These are phyloP conservation scores for Cisticola juncidis DNA, from an alignment of 2,113 vertebrate species.

Conservation along the genomic window DNA sequence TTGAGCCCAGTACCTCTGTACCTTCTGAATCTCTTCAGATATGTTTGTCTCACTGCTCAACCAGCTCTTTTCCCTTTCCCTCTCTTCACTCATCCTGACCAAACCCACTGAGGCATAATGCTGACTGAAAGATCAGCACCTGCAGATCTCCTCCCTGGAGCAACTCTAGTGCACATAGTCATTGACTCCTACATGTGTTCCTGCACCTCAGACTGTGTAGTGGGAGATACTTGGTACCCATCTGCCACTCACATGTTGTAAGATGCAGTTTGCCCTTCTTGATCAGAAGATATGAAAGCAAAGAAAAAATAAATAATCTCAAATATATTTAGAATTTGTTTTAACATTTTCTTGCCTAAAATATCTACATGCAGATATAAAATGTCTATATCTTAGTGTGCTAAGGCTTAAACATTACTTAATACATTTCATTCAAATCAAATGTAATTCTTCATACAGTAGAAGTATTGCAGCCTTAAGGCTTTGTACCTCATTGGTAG, in stretches of 20 bases:
- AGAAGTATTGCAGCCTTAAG: not conserved
- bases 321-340: not conserved
- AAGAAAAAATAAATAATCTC: not conserved
- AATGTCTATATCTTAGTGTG: not conserved
- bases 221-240: not conserved
- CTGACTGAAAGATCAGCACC: not conserved
- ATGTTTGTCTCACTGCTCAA: not conserved
- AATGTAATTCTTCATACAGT: not conserved
- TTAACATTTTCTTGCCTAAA: not conserved
- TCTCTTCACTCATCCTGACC: not conserved
- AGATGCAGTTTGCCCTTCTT: not conserved
- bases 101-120: not conserved
- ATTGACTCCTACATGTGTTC: not conserved
- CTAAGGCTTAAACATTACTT: not conserved
- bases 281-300: not conserved
- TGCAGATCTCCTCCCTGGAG: not conserved
- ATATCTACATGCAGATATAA: not conserved
- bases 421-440: not conserved
- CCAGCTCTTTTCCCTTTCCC: not conserved
- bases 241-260: not conserved
- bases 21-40: not conserved
- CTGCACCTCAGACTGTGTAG: not conserved
- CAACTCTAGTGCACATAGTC: not conserved
- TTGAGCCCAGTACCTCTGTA: not conserved
- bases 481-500: not conserved